These are phyloP conservation scores for Nephila pilipes DNA, from an alignment of 1,140 invertebrate genomes.

Conservation along the genomic window DNA sequence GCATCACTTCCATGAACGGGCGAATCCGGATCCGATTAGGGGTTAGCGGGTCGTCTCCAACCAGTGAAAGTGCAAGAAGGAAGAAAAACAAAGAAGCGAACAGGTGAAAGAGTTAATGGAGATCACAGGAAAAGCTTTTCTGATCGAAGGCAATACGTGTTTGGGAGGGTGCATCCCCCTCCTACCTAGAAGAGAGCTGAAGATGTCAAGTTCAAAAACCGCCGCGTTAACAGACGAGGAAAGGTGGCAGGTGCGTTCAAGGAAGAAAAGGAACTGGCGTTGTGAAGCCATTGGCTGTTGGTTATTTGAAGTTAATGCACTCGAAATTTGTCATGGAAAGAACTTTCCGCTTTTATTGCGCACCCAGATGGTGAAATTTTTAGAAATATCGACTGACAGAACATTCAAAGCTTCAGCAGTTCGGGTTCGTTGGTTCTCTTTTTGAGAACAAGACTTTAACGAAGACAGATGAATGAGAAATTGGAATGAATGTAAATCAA, in stretches of 20 bases:
- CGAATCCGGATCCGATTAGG: background rate
- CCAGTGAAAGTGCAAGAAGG: conserved; percentile 31
- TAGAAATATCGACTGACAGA: too few species aligned
- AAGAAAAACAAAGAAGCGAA: conserved; percentile 6
- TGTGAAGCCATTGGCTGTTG: background rate
- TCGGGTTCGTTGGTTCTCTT: too few species aligned
- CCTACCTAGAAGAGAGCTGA: background rate
- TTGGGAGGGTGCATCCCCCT: background rate
- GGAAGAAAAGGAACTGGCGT: background rate
- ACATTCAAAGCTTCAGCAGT: too few species aligned
- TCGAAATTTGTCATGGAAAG: background rate
- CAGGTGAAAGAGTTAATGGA: conserved; percentile 45
- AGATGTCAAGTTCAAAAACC: conserved; percentile 52
- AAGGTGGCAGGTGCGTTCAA: conserved; percentile 4
- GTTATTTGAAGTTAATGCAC: background rate
- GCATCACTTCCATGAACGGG: background rate
- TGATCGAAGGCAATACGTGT: background rate
- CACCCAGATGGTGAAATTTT: background rate
- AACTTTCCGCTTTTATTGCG: background rate
- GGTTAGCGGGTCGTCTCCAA: background rate
- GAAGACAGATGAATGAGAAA: too few species aligned
- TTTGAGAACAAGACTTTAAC: too few species aligned
- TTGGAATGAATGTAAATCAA: too few species aligned
- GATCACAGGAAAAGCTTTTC: background rate
- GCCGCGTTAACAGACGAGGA: conserved; percentile 13